Evolutionary conservation across 2,888 invertebrate genomes (phyloP), one percentile per base, ranked within the genome.

Genomic region (Orthonevra nobilis): DNA sequence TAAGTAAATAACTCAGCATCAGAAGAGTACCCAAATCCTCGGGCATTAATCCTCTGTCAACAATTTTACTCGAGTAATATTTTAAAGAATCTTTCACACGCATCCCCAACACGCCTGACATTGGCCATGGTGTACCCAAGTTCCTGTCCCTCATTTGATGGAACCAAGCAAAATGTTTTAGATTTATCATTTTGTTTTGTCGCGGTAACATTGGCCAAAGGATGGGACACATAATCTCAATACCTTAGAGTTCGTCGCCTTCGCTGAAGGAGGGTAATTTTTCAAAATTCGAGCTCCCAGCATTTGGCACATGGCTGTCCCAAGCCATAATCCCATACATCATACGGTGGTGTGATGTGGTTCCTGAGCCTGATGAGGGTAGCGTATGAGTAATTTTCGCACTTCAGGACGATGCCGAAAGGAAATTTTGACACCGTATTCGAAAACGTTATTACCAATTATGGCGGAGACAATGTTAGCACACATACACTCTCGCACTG

Each of bases 1-100:
- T 38, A 26, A 20, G 38, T 30, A 4, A 19, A 32, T 19, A 23
- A 5, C 34, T 26, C 12, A 44, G 48, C 10, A 9, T 15, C 10
- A 9, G 10, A 34, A 26, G 34, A 17, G 26, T 42, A 42, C 26
- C 34, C 42, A 20, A 28, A 40, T 23, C 19, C 12, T 2, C n/a
- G 5, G 1, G 42, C 40, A 54, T 64, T 44, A 44, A 64, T 54
- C 64, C 64, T 52, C 42, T 54, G 64, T 64, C 64, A 64, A 64
- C 64, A 64, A 40, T 44, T 64, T 44, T 34, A 44, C 40, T 44
- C n/a, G 50, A 30, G 61, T 36, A 61, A 61, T 61, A 36, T 48
- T 48, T 38, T 48, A 48, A 48, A 17, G 23, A 19, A 48, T 30
- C 17, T 19, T 19, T 61, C 61, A 14, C 6, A 28, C 50, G 23